Conservation (phyloP, 2,113 vertebrate genomes). For the Gymnarchus niloticus region DNA sequence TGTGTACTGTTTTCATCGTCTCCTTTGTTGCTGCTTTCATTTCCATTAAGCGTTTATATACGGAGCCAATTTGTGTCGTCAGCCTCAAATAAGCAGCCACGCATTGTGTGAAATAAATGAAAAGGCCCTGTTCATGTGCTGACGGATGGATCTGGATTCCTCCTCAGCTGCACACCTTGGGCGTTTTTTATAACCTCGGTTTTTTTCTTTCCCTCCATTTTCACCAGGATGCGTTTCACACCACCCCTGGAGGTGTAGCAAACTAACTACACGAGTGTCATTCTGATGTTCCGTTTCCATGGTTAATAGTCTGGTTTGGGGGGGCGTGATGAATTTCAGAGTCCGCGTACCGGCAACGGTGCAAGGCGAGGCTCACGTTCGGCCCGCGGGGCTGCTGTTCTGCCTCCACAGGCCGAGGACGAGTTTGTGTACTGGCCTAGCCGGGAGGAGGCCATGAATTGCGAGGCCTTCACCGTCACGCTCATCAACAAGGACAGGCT, state of each 20-base stretch:
- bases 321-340: conserved; percentile 9
- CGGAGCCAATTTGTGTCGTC: not conserved
- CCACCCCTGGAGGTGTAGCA: conserved; percentile 3
- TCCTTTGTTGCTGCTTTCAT: not conserved
- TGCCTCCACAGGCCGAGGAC: conserved; percentile 76
- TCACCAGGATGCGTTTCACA: not conserved
- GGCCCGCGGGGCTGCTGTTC: not conserved
- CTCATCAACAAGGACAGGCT: conserved; percentile 91
- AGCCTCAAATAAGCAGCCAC: conserved; percentile 4
- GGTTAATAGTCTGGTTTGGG: conserved; percentile 13
- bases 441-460: conserved; percentile 92
- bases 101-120: conserved; percentile 6
- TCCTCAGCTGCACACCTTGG: not conserved
- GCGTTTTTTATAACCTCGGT: not conserved
- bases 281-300: conserved; percentile 16
- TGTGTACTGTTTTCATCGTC: conserved; percentile 47
- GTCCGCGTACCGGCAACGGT: not conserved
- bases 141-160: not conserved
- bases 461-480: conserved; percentile 90
- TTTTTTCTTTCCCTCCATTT: not conserved
- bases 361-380: not conserved
- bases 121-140: not conserved
- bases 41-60: not conserved
- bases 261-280: not conserved
- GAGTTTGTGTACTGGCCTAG: conserved; percentile 96